phyloP scores from a whole-genome alignment of 2,888 invertebrate genomes.

The Podabrus alpinus region DNA sequence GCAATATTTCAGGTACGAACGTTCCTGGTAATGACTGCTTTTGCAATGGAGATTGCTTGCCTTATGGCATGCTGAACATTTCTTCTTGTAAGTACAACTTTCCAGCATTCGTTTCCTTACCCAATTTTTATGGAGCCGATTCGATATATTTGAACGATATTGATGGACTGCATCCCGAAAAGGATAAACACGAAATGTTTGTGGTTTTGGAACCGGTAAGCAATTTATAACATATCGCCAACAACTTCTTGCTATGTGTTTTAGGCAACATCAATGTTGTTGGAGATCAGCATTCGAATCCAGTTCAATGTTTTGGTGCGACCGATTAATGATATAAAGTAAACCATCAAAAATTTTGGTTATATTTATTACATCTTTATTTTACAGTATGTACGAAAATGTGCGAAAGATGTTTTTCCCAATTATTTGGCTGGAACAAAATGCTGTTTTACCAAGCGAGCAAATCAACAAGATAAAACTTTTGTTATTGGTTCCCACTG shows the following conservation, averaged over 20 bases:
- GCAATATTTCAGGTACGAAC: conserved; percentile 55
- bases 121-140: conserved; percentile 79
- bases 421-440: conserved; percentile 79
- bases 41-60: conserved; percentile 71
- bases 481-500: conserved; percentile 55
- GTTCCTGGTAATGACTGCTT: conserved; percentile 67
- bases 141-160: conserved; percentile 64
- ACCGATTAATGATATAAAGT: not conserved
- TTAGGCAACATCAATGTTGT: not conserved
- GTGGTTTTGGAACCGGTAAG: conserved; percentile 73
- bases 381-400: conserved; percentile 66
- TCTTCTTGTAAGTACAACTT: conserved; percentile 75
- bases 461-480: conserved; percentile 60
- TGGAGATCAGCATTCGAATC: not conserved
- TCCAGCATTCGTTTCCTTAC: conserved; percentile 78
- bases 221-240: conserved; percentile 1
- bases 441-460: conserved; percentile 62
- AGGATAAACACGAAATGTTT: conserved; percentile 70
- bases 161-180: conserved; percentile 68
- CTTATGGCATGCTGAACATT: conserved; percentile 72
- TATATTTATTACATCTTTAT: not conserved
- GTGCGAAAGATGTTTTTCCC: conserved; percentile 74
- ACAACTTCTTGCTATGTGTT: not conserved
- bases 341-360: not conserved
- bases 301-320: not conserved